These are phyloP conservation scores for Hipposideros larvatus DNA, from an alignment of 2,797 vertebrate genomes.

Conservation along the genomic window DNA sequence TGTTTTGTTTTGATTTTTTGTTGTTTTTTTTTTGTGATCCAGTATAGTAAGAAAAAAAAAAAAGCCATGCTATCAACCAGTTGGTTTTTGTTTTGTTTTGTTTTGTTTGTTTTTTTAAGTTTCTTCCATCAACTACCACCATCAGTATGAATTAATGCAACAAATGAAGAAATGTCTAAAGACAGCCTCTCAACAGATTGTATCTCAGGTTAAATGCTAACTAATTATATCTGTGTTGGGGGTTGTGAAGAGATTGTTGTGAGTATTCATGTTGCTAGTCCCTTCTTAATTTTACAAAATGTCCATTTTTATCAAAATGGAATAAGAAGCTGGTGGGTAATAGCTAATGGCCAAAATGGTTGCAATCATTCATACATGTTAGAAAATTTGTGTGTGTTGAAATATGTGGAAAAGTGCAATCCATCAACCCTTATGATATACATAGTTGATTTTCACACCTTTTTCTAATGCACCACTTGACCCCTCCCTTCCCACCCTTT, in stretches of 20 bases:
- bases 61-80: conserved; percentile 88
- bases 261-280: conserved; percentile 79
- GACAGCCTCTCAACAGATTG: conserved; percentile 86
- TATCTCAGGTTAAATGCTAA: conserved; percentile 89
- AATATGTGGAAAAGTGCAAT: conserved; percentile 86
- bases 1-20: conserved; percentile 78
- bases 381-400: conserved; percentile 82
- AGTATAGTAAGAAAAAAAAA: conserved; percentile 72
- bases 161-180: conserved; percentile 78
- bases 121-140: conserved; percentile 71
- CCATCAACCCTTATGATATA: conserved; percentile 77
- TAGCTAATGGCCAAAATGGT: conserved; percentile 90
- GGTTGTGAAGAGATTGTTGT: conserved; percentile 82
- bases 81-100: not conserved
- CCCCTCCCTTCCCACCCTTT: conserved; percentile 73
- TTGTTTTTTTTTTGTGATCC: conserved; percentile 40
- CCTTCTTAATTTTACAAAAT: conserved; percentile 77
- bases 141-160: conserved; percentile 75
- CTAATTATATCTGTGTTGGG: conserved; percentile 80
- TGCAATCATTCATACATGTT: conserved; percentile 79
- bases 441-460: conserved; percentile 79
- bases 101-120: conserved; percentile 61
- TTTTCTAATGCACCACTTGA: conserved; percentile 57
- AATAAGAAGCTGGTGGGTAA: conserved; percentile 81
- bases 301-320: conserved; percentile 80